phyloP scores from a whole-genome alignment of 2,888 invertebrate genomes.

The Oasisia sp. region DNA sequence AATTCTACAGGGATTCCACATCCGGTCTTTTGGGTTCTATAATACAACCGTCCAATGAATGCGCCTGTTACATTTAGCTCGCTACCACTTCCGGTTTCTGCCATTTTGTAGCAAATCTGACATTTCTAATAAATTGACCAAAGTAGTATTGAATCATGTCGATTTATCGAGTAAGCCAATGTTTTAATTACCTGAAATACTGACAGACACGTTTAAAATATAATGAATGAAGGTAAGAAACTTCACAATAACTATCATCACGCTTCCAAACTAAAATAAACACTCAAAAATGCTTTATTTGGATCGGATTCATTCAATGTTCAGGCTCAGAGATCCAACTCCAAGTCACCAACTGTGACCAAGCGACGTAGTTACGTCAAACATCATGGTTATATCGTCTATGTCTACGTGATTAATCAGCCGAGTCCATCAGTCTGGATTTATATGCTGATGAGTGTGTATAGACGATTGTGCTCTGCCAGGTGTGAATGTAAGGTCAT shows the following conservation, averaged over 20 bases:
- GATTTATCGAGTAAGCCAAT: not conserved
- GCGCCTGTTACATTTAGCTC: constrained; percentile 1
- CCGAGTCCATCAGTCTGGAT: no score
- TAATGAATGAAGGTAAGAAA: not conserved
- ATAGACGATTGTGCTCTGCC: no score
- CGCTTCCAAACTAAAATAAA: not conserved
- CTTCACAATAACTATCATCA: not conserved
- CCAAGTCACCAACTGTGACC: no score
- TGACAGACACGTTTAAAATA: not conserved
- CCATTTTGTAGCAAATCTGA: constrained; percentile 2
- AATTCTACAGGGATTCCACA: not conserved
- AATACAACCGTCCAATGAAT: not conserved
- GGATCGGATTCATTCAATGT: no score
- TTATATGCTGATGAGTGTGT: no score
- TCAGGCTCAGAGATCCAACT: no score
- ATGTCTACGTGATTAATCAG: no score
- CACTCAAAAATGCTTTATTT: no score
- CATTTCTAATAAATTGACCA: constrained; percentile 2
- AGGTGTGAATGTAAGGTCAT: no score
- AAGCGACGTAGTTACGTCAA: no score
- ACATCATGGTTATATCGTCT: no score
- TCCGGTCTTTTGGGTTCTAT: not conserved
- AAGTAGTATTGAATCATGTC: not conserved
- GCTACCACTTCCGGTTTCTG: not conserved
- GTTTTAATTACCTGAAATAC: not conserved